phyloP scores from a whole-genome alignment of 2,113 vertebrate species.

The Sprattus sprattus region DNA sequence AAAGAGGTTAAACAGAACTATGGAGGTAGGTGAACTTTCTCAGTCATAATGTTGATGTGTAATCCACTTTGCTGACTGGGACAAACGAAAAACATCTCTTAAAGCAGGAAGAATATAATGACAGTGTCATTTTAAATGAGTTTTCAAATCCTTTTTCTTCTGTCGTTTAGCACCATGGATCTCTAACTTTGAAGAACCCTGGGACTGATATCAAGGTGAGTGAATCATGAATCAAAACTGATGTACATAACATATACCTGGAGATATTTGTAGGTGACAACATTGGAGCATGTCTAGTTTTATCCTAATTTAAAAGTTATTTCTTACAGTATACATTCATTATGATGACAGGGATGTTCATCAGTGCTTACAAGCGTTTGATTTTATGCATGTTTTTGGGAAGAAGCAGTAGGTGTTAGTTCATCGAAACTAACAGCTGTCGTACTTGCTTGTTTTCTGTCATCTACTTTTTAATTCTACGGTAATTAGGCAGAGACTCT shows the following conservation, averaged over 20 bases:
- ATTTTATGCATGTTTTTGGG: neutral
- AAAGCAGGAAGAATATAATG: neutral
- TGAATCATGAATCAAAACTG: neutral
- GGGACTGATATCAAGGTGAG: constrained; percentile 5
- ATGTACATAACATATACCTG: neutral
- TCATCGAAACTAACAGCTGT: neutral
- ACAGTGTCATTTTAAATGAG: neutral
- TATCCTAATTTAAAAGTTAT: neutral
- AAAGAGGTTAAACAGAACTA: neutral
- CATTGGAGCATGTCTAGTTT: neutral
- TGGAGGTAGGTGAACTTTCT: neutral
- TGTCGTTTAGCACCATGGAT: neutral
- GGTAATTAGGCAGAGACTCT: neutral
- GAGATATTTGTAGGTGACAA: neutral
- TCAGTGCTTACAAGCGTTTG: no score
- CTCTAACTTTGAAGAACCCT: neutral
- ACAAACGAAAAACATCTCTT: neutral
- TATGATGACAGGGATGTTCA: no score
- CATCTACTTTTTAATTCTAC: neutral
- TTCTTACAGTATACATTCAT: neutral
- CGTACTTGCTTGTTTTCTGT: no score
- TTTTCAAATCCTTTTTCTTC: neutral
- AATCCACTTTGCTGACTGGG: no score
- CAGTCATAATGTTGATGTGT: no score
- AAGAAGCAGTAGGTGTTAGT: neutral